Conservation (phyloP, 2,888 invertebrate species). For the Dyspetes luteomarginatus region DNA sequence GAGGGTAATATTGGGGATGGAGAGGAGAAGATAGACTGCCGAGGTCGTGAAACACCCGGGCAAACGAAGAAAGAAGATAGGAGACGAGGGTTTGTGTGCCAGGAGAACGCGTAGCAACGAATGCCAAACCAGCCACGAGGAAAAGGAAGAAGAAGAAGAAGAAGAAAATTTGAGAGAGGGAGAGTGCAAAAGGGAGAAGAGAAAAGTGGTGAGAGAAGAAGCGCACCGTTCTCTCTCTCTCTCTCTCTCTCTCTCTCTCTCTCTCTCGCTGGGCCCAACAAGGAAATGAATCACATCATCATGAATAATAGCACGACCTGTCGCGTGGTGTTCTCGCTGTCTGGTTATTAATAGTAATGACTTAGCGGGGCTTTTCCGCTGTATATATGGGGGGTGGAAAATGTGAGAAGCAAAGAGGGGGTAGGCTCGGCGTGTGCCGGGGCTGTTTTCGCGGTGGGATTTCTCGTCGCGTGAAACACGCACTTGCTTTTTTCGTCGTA, state of each 20-base stretch:
- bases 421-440: constrained; percentile 42
- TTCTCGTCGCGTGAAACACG: constrained; percentile 79
- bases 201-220: constrained; percentile 66
- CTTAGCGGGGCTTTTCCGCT: constrained; percentile 74
- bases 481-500: constrained; percentile 68
- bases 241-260: constrained; percentile 38
- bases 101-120: constrained; percentile 43
- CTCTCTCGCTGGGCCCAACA: constrained; percentile 57
- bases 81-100: constrained; percentile 23
- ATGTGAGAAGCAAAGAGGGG: constrained; percentile 27
- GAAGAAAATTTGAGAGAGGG: constrained; percentile 45
- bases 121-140: constrained; percentile 33
- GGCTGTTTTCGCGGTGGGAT: constrained; percentile 60
- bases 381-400: constrained; percentile 61
- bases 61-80: constrained; percentile 32
- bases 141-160: constrained; percentile 51
- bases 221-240: constrained; percentile 62
- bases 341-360: constrained; percentile 79
- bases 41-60: constrained; percentile 20
- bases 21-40: constrained; percentile 59
- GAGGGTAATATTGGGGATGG: constrained; percentile 46
- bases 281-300: constrained; percentile 79
- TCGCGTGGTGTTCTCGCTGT: constrained; percentile 74
- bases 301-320: constrained; percentile 78
- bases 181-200: constrained; percentile 37